Evolutionary conservation across 2,797 vertebrate species (phyloP).

Genomic region (Eulemur mongoz): DNA sequence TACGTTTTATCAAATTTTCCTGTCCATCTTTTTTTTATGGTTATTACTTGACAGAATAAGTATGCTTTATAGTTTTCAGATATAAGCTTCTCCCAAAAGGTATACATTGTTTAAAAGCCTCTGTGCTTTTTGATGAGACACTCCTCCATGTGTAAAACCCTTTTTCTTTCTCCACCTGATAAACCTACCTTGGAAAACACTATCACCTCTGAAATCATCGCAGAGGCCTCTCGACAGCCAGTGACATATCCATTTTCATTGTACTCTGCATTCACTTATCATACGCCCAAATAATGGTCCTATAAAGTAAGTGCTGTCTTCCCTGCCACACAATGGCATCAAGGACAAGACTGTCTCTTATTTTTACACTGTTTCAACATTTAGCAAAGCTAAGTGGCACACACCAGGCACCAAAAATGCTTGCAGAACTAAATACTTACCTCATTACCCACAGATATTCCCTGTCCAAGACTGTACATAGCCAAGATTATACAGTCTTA

Average conservation of each 20-base stretch:
- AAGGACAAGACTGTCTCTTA: neutral
- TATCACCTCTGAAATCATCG: neutral
- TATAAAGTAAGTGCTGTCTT: neutral
- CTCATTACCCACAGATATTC: neutral
- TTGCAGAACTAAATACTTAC: neutral
- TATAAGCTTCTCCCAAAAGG: constrained; percentile 23
- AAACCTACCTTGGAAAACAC: neutral
- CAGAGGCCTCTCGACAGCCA: neutral
- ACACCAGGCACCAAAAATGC: neutral
- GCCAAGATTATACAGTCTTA: neutral
- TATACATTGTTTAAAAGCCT: neutral
- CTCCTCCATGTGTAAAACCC: neutral
- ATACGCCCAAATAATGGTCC: neutral
- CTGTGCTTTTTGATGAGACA: neutral
- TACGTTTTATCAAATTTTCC: neutral
- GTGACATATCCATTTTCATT: neutral
- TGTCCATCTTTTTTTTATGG: neutral
- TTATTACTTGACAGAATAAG: neutral
- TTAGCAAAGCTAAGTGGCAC: neutral
- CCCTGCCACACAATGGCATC: neutral
- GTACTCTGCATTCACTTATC: neutral
- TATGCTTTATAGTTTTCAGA: neutral
- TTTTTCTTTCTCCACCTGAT: neutral
- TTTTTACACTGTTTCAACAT: neutral
- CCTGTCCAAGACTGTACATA: neutral